A percentile compares a stretch with the other conserved stretches of the same genome.
phyloP scores from a whole-genome alignment of 1,140 invertebrate genomes.

The Dendrolimus kikuchii region DNA sequence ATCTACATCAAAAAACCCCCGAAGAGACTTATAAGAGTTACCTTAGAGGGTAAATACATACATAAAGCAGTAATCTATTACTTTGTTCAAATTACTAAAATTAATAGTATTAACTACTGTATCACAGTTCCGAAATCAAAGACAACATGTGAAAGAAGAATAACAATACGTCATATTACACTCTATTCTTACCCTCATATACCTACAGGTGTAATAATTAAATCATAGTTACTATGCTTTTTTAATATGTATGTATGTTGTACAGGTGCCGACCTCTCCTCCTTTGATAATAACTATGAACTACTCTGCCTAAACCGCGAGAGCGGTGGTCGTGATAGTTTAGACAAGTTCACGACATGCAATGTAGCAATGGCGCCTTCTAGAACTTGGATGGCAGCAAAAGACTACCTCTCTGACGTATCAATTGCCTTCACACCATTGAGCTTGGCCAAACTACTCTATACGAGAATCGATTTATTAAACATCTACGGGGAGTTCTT shows the following conservation, averaged over 20 bases:
- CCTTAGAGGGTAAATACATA: too few relatives aligned
- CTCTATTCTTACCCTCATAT: too few relatives aligned
- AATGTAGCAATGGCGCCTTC: slow-evolving; percentile 53
- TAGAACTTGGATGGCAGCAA: slow-evolving; percentile 53
- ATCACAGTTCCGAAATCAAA: too few relatives aligned
- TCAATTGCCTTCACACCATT: slow-evolving; percentile 62
- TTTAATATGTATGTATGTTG: background rate
- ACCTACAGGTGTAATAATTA: too few relatives aligned
- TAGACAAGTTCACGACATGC: slow-evolving; percentile 40
- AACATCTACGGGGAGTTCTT: slow-evolving; percentile 66
- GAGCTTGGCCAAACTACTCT: slow-evolving; percentile 46
- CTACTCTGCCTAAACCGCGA: slow-evolving; percentile 54
- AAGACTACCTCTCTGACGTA: slow-evolving; percentile 54
- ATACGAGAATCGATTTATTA: slow-evolving; percentile 44
- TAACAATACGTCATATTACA: too few relatives aligned
- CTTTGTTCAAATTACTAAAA: too few relatives aligned
- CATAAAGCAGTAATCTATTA: too few relatives aligned
- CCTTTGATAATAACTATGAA: slow-evolving; percentile 41
- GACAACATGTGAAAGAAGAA: too few relatives aligned
- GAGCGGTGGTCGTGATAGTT: slow-evolving; percentile 33
- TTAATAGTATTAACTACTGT: too few relatives aligned
- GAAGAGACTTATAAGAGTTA: too few relatives aligned
- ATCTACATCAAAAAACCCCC: too few relatives aligned
- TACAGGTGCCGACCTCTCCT: slow-evolving; percentile 45
- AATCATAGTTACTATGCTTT: too few relatives aligned